Evolutionary conservation across 1,140 invertebrate genomes (phyloP).

Genomic region (Propsilocerus akamusi): DNA sequence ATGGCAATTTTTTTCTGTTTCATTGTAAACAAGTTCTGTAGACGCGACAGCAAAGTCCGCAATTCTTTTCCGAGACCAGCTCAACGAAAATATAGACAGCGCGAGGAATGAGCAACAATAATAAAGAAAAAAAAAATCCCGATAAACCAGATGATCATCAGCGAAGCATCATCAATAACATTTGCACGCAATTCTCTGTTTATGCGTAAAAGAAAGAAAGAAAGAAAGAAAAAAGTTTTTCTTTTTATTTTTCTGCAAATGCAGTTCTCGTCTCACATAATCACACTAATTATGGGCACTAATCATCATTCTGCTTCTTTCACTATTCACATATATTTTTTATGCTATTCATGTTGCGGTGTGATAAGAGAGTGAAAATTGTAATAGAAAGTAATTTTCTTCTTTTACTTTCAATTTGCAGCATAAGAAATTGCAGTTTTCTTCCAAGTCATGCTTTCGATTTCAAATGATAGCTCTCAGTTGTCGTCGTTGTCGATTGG

Average conservation of each 20-base stretch:
- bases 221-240: neutral
- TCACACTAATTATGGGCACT: conserved; percentile 2
- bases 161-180: too few species aligned
- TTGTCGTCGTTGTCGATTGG: neutral
- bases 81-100: too few species aligned
- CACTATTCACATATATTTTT: too few species aligned
- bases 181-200: too few species aligned
- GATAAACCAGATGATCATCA: conserved; percentile 2
- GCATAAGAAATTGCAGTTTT: neutral
- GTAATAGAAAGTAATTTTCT: neutral
- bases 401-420: neutral
- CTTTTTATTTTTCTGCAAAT: neutral
- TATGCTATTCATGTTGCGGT: neutral
- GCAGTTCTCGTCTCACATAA: neutral
- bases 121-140: too few species aligned
- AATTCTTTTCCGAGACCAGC: too few species aligned
- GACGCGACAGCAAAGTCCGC: too few species aligned
- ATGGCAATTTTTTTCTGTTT: too few species aligned
- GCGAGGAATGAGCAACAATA: too few species aligned
- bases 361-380: conserved; percentile 1
- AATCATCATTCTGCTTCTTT: too few species aligned
- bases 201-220: neutral
- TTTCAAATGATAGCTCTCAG: neutral
- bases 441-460: conserved; percentile 4
- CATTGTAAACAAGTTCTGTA: neutral